Base-by-base conservation (phyloP, 2,113 vertebrate genomes). In the Nothocercus nigrocapillus region DNA sequence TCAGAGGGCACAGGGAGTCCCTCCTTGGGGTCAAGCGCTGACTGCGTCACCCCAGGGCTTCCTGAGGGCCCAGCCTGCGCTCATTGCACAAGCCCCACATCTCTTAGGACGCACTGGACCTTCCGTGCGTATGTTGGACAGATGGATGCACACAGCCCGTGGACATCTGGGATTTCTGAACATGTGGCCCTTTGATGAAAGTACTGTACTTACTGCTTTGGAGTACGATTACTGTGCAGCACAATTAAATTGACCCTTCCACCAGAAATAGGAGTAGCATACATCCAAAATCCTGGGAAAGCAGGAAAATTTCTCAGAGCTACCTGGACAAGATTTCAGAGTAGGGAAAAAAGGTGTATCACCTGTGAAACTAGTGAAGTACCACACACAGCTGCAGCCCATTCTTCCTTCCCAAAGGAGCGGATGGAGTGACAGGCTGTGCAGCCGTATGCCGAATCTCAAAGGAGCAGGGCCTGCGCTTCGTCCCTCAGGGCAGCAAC, bases 151-250 rank as follows among this genome's bases (percentile, higher is more conserved):
- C 11, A 56, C 27, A 91, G 66, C 5, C 40, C 40, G 62, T 25
- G 7, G 40, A 91, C 45, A 85, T 83, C n/a, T 66, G 40, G 45
- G 16, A 93, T 94, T 94, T 90, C 88, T 93, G 49, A 90, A 77
- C 72, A 93, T 69, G 91, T 42, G 72, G 40, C 27, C 74, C 64
- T 93, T 74, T 59, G 56, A 94, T 90, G 45, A 92, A 90, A 83
- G 64, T 24, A 42, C 25, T 64, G 40, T 54, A 77, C 24, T 90
- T 59, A 44, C 4, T 79, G 54, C 42, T 44, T 88, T 85, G 63
- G 59, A 72, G 91, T 85, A 74, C 18, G 15, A 83, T 81, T 83
- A 69, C 13, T 83, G 68, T 28, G 49, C 32, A 77, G 79, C 63
- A 88, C 24, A 38, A 81, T 88, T 83, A 67, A 45, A 80, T 8